These are phyloP conservation scores for Acleris holmiana DNA, from an alignment of 2,888 invertebrate genomes.

Conservation along the genomic window DNA sequence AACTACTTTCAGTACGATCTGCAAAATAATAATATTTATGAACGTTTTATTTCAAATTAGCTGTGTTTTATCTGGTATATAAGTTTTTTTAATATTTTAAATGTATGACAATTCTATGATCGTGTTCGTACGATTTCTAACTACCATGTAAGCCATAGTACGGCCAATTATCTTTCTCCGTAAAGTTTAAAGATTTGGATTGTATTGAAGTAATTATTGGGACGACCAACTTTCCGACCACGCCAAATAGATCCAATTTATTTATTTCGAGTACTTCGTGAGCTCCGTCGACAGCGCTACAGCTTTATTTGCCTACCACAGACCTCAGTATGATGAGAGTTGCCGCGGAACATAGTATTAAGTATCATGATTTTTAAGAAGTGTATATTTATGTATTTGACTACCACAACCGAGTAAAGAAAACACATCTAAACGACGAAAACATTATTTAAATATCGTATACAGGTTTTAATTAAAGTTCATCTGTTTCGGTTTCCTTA, in stretches of 20 bases:
- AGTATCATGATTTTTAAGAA: background rate
- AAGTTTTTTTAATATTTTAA: background rate
- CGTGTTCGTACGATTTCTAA: background rate
- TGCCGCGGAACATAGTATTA: background rate
- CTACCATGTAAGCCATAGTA: background rate
- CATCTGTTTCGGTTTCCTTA: too few species aligned
- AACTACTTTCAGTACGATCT: conserved; percentile 40
- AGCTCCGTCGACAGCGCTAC: conserved; percentile 47
- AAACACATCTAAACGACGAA: too few species aligned
- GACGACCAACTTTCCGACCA: conserved; percentile 51
- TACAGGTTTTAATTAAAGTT: too few species aligned
- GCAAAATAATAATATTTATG: background rate
- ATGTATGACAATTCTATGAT: too few species aligned
- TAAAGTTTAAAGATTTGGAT: conserved; percentile 32
- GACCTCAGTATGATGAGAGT: conserved; percentile 42
- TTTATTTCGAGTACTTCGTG: conserved; percentile 53
- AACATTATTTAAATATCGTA: too few species aligned
- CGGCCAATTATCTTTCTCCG: conserved; percentile 26
- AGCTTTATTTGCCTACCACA: conserved; percentile 55
- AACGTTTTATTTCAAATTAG: background rate
- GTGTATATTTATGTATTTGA: background rate
- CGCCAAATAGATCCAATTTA: conserved; percentile 58
- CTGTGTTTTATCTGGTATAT: background rate
- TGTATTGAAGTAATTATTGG: conserved; percentile 44
- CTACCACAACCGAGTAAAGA: too few species aligned